phyloP scores from a whole-genome alignment of 2,797 vertebrate genomes.

The Myotis myotis region DNA sequence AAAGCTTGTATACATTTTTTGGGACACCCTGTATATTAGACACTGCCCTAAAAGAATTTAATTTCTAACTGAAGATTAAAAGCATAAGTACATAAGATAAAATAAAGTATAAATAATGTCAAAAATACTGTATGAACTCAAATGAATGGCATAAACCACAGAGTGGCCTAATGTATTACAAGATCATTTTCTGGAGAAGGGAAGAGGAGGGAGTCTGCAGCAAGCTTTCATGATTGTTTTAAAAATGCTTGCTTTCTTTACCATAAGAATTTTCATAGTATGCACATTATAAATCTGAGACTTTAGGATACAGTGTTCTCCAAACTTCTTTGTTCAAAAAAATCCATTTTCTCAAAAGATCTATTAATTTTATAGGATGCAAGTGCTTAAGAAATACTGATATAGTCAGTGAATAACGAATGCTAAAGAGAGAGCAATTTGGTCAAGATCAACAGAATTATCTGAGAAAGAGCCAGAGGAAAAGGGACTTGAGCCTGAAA shows the following conservation, averaged over 20 bases:
- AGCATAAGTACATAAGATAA: neutral
- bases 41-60: neutral
- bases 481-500: neutral
- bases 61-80: neutral
- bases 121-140: neutral
- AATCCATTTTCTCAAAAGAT: neutral
- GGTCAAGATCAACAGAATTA: conserved; percentile 16
- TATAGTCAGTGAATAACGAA: neutral
- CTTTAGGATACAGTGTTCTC: neutral
- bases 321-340: conserved; percentile 39
- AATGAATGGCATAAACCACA: neutral
- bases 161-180: neutral
- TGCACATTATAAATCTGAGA: neutral
- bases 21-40: neutral
- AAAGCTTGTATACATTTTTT: neutral
- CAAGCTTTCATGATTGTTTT: neutral
- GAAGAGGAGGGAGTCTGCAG: neutral
- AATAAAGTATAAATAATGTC: neutral
- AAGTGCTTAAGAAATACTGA: conserved; percentile 22
- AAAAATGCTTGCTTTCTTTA: conserved; percentile 34
- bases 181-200: neutral
- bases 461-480: neutral
- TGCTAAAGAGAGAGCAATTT: conserved; percentile 9
- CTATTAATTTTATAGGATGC: neutral
- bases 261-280: neutral